Percentiles rank a stretch among this genome's conserved stretches.
Conservation (phyloP, 1,140 invertebrate species). For the Charaxes varanes region DNA sequence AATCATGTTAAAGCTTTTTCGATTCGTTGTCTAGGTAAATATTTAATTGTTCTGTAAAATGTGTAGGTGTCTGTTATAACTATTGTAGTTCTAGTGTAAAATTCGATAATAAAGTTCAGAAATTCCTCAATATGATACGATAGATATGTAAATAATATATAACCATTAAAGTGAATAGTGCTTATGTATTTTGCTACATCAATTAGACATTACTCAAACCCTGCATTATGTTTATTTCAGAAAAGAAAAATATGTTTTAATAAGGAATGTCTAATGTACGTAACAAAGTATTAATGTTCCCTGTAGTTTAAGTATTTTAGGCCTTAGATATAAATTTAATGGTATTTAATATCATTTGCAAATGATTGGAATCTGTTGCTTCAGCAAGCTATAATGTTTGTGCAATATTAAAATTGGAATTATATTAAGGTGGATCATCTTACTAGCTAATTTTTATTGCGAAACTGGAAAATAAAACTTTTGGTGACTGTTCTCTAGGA, state of each 20-base stretch:
- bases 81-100: constrained; percentile 5
- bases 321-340: constrained; percentile 43
- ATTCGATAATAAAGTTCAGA: constrained; percentile 8
- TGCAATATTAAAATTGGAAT: constrained; percentile 42
- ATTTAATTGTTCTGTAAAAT: constrained; percentile 11
- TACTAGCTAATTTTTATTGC: too few relatives aligned
- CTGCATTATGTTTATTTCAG: constrained; percentile 1
- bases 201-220: constrained; percentile 10
- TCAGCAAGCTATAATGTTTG: constrained; percentile 26
- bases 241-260: constrained; percentile 2
- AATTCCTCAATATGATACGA: constrained; percentile 3
- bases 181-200: constrained; percentile 14
- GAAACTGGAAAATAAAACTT: too few relatives aligned
- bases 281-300: constrained; percentile 10
- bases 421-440: too few relatives aligned
- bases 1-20: constrained; percentile 4
- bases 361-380: constrained; percentile 35
- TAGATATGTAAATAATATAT: constrained; percentile 14
- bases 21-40: constrained; percentile 7
- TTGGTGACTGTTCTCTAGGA: too few relatives aligned
- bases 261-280: constrained; percentile 10
- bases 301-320: constrained; percentile 5
- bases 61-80: constrained; percentile 12
- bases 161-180: constrained; percentile 9
- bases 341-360: constrained; percentile 60